phyloP scores from a whole-genome alignment of 2,888 invertebrate genomes.

The Phorcus lineatus region DNA sequence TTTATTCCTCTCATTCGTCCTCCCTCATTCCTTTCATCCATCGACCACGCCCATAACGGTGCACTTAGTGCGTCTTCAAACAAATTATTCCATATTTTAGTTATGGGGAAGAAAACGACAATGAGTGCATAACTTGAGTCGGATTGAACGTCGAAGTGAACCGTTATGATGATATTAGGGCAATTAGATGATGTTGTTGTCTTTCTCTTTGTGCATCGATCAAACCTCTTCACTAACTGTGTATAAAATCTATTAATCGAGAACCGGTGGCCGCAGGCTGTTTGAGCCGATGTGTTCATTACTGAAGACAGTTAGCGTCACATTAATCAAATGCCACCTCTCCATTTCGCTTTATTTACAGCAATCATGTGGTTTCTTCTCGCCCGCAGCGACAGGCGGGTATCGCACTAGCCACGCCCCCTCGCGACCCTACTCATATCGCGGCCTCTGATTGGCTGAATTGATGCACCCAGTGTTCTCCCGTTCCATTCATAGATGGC shows the following conservation, averaged over 20 bases:
- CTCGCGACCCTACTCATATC: conserved; percentile 11
- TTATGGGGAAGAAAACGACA: not conserved
- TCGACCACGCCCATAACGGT: not conserved
- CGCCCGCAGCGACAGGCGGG: conserved; percentile 7
- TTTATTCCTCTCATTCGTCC: conserved; percentile 13
- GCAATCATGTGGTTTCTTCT: conserved; percentile 18
- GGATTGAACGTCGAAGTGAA: not conserved
- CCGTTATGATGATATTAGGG: not conserved
- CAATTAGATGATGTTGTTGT: conserved; percentile 19
- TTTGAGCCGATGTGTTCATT: conserved; percentile 19
- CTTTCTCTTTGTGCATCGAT: not conserved
- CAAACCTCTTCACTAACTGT: conserved; percentile 8
- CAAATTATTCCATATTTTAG: not conserved
- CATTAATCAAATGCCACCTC: conserved; percentile 24
- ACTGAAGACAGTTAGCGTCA: conserved; percentile 17
- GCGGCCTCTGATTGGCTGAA: not conserved
- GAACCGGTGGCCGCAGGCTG: conserved; percentile 15
- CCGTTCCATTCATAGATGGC: conserved; percentile 21
- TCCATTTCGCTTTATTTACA: conserved; percentile 3
- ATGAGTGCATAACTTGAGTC: too few relatives aligned
- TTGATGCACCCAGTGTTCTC: conserved; percentile 15
- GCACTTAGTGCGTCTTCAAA: not conserved
- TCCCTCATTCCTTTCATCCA: conserved; percentile 3
- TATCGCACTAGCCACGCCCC: not conserved
- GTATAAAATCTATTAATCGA: conserved; percentile 33